phyloP scores from a whole-genome alignment of 2,113 vertebrate genomes.

The Pseudorasbora parva region DNA sequence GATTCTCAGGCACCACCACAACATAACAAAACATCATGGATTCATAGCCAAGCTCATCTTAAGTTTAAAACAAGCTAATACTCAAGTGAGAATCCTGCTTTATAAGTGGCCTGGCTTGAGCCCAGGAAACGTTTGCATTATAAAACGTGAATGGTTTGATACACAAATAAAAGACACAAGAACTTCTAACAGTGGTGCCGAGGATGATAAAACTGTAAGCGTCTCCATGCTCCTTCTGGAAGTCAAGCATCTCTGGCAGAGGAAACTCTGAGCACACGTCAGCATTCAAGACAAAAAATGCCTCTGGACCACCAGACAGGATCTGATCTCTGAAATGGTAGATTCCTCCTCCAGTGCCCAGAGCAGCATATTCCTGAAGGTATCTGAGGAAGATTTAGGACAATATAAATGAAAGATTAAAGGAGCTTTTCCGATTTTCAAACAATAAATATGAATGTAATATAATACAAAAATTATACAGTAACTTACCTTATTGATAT shows the following conservation, averaged over 20 bases:
- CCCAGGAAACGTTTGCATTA: too few relatives aligned
- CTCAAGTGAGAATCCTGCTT: neutral
- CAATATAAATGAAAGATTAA: neutral
- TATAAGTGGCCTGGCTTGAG: neutral
- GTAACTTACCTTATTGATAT: conserved; percentile 86
- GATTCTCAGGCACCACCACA: neutral
- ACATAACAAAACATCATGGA: neutral
- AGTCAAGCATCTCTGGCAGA: conserved; percentile 88
- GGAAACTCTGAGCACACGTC: conserved; percentile 96
- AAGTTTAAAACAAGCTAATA: neutral
- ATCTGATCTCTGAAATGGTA: conserved; percentile 99
- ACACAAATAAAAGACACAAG: neutral
- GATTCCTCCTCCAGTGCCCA: conserved; percentile 95
- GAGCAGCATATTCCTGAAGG: conserved; percentile 91
- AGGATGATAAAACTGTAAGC: conserved; percentile 88
- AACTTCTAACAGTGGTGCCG: conserved; percentile 88
- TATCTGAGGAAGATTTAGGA: conserved; percentile 76
- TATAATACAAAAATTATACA: neutral
- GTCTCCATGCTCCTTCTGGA: conserved; percentile 80
- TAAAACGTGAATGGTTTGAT: neutral
- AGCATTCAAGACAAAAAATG: conserved; percentile 95
- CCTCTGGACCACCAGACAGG: conserved; percentile 87
- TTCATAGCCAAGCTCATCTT: neutral
- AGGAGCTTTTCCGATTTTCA: neutral
- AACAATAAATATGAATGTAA: neutral